Evolutionary conservation across 1,140 invertebrate species (phyloP), one percentile per base, ranked within the genome.

Genomic region (Drosophila prosaltans): DNA sequence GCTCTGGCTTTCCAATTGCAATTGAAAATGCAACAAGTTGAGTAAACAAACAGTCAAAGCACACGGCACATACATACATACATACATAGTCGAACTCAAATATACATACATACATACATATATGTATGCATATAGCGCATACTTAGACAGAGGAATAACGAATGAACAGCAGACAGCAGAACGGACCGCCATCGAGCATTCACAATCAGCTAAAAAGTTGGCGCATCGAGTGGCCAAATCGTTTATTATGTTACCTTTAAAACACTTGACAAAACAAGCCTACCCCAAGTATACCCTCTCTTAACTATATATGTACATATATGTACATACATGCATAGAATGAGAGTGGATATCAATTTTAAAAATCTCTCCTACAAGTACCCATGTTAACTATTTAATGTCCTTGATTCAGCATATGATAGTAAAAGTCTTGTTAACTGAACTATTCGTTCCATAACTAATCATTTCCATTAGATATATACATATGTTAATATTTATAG

Each of bases 1-100:
- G 43, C 32, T 55, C 30, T 39, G 8, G 21, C n/a, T 75, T 45
- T 55, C 41, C 30, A 67, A 65, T 76, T 77, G 40, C 45, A 70
- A 71, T 65, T 67, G 55, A 55, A 78, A 85, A 85, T 85, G 81
- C 82, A 85, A 86, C 78, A 79, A 86, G 82, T 78, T 81, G 63
- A 72, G 72, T 81, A 84, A 84, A 81, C 78, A 81, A 72, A 80
- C 58, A 70, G 21, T 54, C 39, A 57, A 36, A 36, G 26, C 36
- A 24, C 40, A 61, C 16, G 10, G 41, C 45, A 59, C 48, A 64
- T 26, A 30, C 16, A 41, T 11, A 36, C 7, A 48, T 28, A 11
- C 7, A 61, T 26, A 24, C 28, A 40, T 59, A 28, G 21, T 55
- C 64, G 39, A 65, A 24, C 8, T 16, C 16, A 16, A 16, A 16